Conservation (phyloP, 2,888 invertebrate species). For the Tetragnatha montana region DNA sequence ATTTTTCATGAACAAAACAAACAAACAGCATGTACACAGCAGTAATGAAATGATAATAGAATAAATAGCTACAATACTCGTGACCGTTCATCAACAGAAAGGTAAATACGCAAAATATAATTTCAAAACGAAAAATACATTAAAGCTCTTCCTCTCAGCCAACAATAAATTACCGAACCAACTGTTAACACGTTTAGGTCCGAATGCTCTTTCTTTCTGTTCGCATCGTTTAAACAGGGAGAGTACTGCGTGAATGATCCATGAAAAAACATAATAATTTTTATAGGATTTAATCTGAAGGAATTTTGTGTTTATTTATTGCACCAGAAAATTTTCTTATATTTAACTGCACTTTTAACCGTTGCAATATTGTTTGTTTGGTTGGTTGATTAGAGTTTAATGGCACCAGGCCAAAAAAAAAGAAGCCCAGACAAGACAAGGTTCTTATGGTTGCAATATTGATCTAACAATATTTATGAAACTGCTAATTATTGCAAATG, state of each 20-base stretch:
- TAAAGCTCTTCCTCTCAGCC: conserved; percentile 41
- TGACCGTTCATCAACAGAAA: conserved; percentile 41
- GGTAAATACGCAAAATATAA: conserved; percentile 8
- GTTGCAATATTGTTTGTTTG: no score
- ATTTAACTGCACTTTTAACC: no score
- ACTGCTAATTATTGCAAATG: not conserved
- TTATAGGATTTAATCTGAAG: no score
- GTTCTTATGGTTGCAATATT: no score
- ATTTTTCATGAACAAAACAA: conserved; percentile 63
- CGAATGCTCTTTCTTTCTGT: not conserved
- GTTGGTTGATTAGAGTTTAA: no score
- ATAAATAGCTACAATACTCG: conserved; percentile 70
- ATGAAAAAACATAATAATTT: no score
- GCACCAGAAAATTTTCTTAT: no score
- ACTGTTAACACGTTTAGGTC: not conserved
- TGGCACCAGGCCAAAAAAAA: no score
- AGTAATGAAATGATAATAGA: conserved; percentile 69
- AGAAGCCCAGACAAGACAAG: no score
- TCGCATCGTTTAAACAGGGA: conserved; percentile 15
- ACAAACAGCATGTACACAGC: conserved; percentile 69
- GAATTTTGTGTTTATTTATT: no score
- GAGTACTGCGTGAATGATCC: conserved; percentile 57
- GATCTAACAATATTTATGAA: no score
- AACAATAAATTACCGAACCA: conserved; percentile 20
- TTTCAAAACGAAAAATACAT: conserved; percentile 39